phyloP scores from a whole-genome alignment of 2,888 invertebrate species.

The Philereme vetulata region DNA sequence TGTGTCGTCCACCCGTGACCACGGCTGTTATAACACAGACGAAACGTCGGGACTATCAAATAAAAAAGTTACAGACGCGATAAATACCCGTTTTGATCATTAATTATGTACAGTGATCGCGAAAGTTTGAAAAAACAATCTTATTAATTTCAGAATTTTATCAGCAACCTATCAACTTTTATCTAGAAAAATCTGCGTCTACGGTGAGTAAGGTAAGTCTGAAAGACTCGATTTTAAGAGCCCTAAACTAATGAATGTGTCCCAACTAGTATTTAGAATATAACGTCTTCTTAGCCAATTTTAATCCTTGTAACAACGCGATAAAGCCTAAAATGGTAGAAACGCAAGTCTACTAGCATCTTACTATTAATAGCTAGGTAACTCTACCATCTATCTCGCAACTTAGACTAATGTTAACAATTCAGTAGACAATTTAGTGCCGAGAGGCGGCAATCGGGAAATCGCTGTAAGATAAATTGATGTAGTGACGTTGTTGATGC shows the following conservation, averaged over 20 bases:
- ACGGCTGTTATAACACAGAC: no score
- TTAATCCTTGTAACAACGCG: slow-evolving; percentile 9
- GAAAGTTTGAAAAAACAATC: no score
- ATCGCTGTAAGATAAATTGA: slow-evolving; percentile 28
- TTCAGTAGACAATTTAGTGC: slow-evolving; percentile 30
- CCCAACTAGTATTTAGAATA: slow-evolving; percentile 1
- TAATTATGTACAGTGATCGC: no score
- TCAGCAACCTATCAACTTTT: no score
- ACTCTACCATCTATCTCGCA: slow-evolving; percentile 19
- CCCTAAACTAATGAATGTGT: slow-evolving; percentile 12
- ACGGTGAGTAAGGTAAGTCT: no score
- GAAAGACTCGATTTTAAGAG: slow-evolving; percentile 16
- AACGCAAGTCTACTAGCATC: background rate
- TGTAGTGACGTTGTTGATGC: slow-evolving; percentile 25
- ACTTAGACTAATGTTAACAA: slow-evolving; percentile 33
- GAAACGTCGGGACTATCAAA: no score
- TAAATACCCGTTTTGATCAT: no score
- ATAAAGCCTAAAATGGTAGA: slow-evolving; percentile 10
- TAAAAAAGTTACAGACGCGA: no score
- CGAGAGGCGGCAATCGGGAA: slow-evolving; percentile 29
- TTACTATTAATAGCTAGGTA: slow-evolving; percentile 16
- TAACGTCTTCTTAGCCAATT: background rate
- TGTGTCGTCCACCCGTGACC: no score
- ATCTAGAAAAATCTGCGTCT: no score
- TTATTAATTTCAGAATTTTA: no score